These are phyloP conservation scores for Chanos chanos DNA, from an alignment of 2,797 vertebrate species.

Conservation along the genomic window DNA sequence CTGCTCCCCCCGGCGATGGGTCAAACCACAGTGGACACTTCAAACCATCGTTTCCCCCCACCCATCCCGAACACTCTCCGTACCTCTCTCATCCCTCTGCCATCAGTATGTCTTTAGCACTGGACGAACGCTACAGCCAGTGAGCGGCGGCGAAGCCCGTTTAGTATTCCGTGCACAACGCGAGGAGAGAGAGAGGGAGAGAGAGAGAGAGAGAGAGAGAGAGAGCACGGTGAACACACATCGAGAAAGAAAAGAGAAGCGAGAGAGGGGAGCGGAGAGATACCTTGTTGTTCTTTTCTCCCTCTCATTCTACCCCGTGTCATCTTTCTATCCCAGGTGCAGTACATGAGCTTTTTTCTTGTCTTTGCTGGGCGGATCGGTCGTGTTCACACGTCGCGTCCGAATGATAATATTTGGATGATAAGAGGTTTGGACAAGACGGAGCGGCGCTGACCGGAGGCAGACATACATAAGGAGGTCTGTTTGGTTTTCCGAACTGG, in stretches of 20 bases:
- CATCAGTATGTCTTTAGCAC: slow-evolving; percentile 74
- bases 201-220: slow-evolving; percentile 57
- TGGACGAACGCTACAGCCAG: slow-evolving; percentile 58
- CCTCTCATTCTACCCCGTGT: slow-evolving; percentile 56
- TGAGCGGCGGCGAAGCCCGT: slow-evolving; percentile 58
- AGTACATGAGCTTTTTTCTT: slow-evolving; percentile 52
- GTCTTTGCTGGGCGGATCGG: slow-evolving; percentile 50
- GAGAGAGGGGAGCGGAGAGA: slow-evolving; percentile 59
- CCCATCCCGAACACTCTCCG: slow-evolving; percentile 41
- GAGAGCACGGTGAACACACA: slow-evolving; percentile 26
- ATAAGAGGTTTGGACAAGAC: slow-evolving; percentile 32
- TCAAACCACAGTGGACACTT: slow-evolving; percentile 15
- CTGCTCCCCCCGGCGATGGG: slow-evolving; percentile 36
- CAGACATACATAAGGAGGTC: slow-evolving; percentile 50
- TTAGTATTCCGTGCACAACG: slow-evolving; percentile 80
- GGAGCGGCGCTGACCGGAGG: slow-evolving; percentile 21
- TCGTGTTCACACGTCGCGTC: slow-evolving; percentile 57
- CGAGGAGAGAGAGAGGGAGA: slow-evolving; percentile 42
- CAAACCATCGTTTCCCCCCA: slow-evolving; percentile 30
- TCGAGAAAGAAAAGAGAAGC: slow-evolving; percentile 53
- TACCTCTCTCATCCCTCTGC: slow-evolving; percentile 45
- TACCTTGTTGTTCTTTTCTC: slow-evolving; percentile 62
- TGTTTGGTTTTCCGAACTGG: slow-evolving; percentile 19
- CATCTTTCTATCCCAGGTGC: slow-evolving; percentile 52
- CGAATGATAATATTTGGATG: slow-evolving; percentile 44